Evolutionary conservation across 1,140 invertebrate species (phyloP).

Genomic region (Harpegnathos saltator): DNA sequence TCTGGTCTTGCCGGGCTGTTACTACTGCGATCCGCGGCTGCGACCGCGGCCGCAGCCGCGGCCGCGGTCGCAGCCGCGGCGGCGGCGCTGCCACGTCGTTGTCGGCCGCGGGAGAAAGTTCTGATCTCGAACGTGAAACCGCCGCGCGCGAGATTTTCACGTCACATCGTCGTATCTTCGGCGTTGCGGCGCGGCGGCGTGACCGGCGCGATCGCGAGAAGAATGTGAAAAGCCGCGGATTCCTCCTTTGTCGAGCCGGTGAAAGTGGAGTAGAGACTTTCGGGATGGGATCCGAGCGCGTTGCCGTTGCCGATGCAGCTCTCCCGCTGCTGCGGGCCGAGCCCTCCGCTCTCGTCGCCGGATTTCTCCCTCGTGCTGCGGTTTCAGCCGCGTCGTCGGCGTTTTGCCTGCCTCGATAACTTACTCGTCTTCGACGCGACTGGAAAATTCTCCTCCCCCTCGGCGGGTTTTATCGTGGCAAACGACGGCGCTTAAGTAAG

Average conservation of each 20-base stretch:
- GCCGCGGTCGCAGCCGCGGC: neutral
- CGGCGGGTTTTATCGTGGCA: neutral
- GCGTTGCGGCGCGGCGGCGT: neutral
- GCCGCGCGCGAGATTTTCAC: slow-evolving; percentile 66
- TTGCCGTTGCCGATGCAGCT: neutral
- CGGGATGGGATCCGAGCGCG: slow-evolving; percentile 17
- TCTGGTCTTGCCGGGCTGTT: slow-evolving; percentile 52
- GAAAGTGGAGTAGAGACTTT: slow-evolving; percentile 67
- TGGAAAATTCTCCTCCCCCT: no score
- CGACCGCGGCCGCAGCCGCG: neutral
- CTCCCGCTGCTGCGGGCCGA: no score
- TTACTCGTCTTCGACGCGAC: no score
- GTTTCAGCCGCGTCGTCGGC: no score
- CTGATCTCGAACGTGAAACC: slow-evolving; percentile 72
- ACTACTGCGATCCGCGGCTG: slow-evolving; percentile 19
- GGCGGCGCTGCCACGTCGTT: neutral
- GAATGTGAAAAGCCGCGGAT: slow-evolving; percentile 67
- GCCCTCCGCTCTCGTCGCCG: no score
- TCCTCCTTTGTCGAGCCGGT: slow-evolving; percentile 41
- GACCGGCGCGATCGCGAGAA: slow-evolving; percentile 25
- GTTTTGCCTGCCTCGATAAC: no score
- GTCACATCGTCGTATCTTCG: slow-evolving; percentile 64
- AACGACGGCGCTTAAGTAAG: no score
- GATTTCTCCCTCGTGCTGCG: no score
- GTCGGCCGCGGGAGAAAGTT: slow-evolving; percentile 62